These are phyloP conservation scores for Ichneumoninae sp. DNA, from an alignment of 2,888 invertebrate genomes.

Conservation along the genomic window DNA sequence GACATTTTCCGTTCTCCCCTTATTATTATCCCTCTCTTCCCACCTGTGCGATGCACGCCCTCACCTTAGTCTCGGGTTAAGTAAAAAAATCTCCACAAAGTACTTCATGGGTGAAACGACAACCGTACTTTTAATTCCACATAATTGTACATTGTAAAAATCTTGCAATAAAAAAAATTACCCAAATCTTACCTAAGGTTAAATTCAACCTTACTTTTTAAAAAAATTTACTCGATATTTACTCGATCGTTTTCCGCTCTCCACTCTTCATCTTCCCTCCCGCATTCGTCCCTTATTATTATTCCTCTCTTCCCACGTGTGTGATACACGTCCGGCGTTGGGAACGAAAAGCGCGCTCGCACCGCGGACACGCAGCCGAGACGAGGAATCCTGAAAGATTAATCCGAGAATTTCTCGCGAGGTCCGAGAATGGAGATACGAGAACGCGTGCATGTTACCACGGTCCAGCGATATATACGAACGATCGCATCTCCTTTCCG, in stretches of 20 bases:
- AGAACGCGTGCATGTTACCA: conserved; percentile 65
- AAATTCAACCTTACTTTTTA: neutral
- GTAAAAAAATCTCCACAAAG: neutral
- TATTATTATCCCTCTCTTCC: conserved; percentile 49
- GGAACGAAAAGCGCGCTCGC: conserved; percentile 46
- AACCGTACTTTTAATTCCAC: no score
- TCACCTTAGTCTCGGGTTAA: neutral
- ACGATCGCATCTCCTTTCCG: conserved; percentile 68
- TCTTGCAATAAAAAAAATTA: neutral
- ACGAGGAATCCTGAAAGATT: conserved; percentile 64
- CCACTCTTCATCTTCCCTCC: conserved; percentile 4
- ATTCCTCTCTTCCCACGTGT: conserved; percentile 50
- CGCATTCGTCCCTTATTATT: conserved; percentile 46
- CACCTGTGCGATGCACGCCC: conserved; percentile 48
- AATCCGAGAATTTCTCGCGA: conserved; percentile 64
- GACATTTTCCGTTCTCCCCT: neutral
- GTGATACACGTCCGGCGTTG: conserved; percentile 51
- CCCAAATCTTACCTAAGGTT: neutral
- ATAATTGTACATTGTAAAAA: neutral
- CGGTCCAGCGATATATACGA: conserved; percentile 69
- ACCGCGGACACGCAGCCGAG: conserved; percentile 45
- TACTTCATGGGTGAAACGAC: neutral
- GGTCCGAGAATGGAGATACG: conserved; percentile 61
- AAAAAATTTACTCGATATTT: neutral
- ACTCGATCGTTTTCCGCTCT: neutral